Evolutionary conservation across 1,140 invertebrate genomes (phyloP).

Genomic region (Sitophilus oryzae): DNA sequence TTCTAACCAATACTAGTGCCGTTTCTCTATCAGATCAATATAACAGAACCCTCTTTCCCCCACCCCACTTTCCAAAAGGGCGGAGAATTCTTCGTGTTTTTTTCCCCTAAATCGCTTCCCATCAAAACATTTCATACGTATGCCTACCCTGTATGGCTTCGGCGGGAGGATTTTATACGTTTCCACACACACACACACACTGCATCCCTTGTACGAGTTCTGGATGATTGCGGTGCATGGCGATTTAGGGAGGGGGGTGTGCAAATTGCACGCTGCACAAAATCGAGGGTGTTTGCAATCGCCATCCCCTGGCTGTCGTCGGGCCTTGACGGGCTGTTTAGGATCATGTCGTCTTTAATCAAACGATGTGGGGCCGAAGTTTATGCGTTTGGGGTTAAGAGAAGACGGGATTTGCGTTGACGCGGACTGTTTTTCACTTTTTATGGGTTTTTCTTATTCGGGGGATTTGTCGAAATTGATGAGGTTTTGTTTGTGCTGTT

Average conservation of each 20-base stretch:
- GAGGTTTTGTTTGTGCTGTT: too few species aligned
- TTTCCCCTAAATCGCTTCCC: constrained; percentile 1
- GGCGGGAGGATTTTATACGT: neutral
- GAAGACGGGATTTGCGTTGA: neutral
- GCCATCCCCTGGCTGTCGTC: constrained; percentile 7
- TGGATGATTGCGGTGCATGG: neutral
- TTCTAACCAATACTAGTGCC: neutral
- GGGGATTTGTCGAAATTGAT: neutral
- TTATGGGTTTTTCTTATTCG: neutral
- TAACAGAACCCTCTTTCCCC: too few species aligned
- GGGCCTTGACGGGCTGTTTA: constrained; percentile 21
- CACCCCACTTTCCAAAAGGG: neutral
- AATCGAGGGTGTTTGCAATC: constrained; percentile 1
- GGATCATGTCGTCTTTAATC: constrained; percentile 16
- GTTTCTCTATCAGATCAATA: constrained; percentile 5
- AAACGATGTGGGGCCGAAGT: constrained; percentile 2
- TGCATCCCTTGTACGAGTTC: neutral
- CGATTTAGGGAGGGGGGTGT: constrained; percentile 2
- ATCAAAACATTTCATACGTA: constrained; percentile 4
- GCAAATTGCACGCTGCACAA: constrained; percentile 9
- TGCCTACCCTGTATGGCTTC: neutral
- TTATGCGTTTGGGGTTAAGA: constrained; percentile 11
- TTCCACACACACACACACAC: too few species aligned
- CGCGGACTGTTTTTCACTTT: neutral
- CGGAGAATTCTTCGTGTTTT: constrained; percentile 2